Evolutionary conservation across 2,113 vertebrate genomes (phyloP), one percentile per base, ranked within the genome.

Genomic region (Cyanistes caeruleus): DNA sequence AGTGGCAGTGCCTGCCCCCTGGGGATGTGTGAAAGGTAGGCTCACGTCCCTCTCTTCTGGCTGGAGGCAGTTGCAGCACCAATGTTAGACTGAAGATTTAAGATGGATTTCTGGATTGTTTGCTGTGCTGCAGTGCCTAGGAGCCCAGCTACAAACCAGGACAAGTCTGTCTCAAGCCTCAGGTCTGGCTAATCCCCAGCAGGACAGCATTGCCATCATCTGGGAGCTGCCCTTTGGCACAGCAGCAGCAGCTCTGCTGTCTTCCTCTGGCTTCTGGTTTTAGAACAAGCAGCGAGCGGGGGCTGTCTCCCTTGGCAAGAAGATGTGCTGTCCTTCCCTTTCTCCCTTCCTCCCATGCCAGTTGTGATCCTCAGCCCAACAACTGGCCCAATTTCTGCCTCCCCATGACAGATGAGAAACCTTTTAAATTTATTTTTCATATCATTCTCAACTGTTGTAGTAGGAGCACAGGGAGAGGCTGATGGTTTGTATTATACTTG

Each of bases 201-300:
- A 78, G 43, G 39, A 52, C 8, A 25, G 55, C 5, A 7, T 13
- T 72, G 37, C 41, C 3, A 1, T 78, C 8, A 1, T 76, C 44
- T 37, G 22, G 4, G 13, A 82, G 24, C 41, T 2, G 10, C 43
- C 33, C 27, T 67, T 60, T 35, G 37, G 37, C 41, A 7, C 19
- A 13, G 20, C 44, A 25, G 49, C 0, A 3, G 49, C 0, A 3
- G 41, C 68, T 51, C 33, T 73, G 18, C 8, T 16, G 9, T 16
- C 22, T 52, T 72, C n/a, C 17, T 53, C 41, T 27, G 25, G 20
- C 51, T 76, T 83, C 63, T 87, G 37, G 25, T 64, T 69, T 86
- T 82, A 69, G 65, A 27, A 67, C 19, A 44, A 56, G 41, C 0
- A 0, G 37, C 69, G 31, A 0, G 37, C 69, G 31, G 12, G 9